Base-by-base conservation (phyloP, 2,113 vertebrate species). In the Ammodytes dubius region DNA sequence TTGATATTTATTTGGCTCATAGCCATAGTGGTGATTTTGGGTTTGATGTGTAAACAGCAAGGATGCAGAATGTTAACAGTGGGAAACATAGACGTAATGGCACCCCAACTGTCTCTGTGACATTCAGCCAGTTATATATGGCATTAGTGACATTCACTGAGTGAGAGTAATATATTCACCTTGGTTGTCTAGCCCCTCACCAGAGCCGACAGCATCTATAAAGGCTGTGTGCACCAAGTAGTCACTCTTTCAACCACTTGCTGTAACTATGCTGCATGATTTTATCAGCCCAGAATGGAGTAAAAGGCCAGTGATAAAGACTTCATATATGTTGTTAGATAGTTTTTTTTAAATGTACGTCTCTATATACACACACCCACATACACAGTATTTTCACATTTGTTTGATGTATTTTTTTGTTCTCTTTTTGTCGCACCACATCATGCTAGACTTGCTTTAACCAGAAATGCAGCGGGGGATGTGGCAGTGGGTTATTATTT, bases 71-170 rank as follows among this genome's bases (percentile, higher is more conserved):
- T 67, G 53, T 81, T 73, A 81, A 75, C 83, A 49, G 82, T n/a
- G 7, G 85, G 83, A 54, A 27, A 90, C 80, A 50, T 47, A 88
- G 87, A 91, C 64, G 59, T 91, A 86, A 84, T 11, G 12, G 74
- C 13, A 81, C 63, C 80, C 88, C 84, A 57, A 64, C 86, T 75
- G 81, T 84, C 82, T 63, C 50, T 4, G 71, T 92, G 87, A 92
- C 91, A 92, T 92, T 92, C 91, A 89, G 85, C 80, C 27, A 61
- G 76, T 74, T 74, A 76, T 77, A 87, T 90, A 92, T 92, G 90
- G 87, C 90, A 83, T 86, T 89, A 92, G 80, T 88, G 92, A 90
- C 92, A 92, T 91, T 92, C 89, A 85, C 76, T 80, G 89, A 89
- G 84, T 80, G 80, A 81, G 74, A 81, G 87, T 87, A 85, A 92